Evolutionary conservation across 2,797 vertebrate species (phyloP).

Genomic region (Sebastes hubbsi): DNA sequence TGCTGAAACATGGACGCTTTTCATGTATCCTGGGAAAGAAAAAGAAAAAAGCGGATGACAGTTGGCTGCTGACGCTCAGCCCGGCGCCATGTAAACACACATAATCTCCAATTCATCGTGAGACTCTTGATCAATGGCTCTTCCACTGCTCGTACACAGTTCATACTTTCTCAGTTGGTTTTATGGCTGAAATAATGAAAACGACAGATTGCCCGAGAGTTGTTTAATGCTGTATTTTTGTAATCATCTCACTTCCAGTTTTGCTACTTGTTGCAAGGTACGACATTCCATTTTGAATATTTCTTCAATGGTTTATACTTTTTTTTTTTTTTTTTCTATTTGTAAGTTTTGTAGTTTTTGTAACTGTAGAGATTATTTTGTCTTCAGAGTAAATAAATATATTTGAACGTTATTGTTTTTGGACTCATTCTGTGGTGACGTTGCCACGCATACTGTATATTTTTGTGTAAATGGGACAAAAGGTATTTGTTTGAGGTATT

Average conservation of each 20-base stretch:
- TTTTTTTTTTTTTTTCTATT: conserved; percentile 39
- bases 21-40: conserved; percentile 13
- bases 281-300: conserved; percentile 59
- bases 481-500: not conserved
- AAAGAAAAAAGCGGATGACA: conserved; percentile 5
- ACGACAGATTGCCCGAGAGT: conserved; percentile 25
- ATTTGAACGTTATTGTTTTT: conserved; percentile 61
- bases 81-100: conserved; percentile 36
- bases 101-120: not conserved
- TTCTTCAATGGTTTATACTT: conserved; percentile 35
- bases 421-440: not conserved
- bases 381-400: conserved; percentile 81
- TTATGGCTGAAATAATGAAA: conserved; percentile 36
- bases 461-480: not conserved
- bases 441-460: not conserved
- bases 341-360: conserved; percentile 76
- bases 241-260: conserved; percentile 68
- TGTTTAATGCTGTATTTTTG: conserved; percentile 60
- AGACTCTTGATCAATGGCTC: conserved; percentile 36
- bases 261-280: conserved; percentile 48
- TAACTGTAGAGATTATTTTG: conserved; percentile 78
- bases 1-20: conserved; percentile 42
- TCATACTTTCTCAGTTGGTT: conserved; percentile 24
- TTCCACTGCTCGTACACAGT: conserved; percentile 4
- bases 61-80: conserved; percentile 34